A percentile compares a stretch with the other conserved stretches of the same genome.
Evolutionary conservation across 2,888 invertebrate species (phyloP).

Genomic region (Fragum whitleyi): DNA sequence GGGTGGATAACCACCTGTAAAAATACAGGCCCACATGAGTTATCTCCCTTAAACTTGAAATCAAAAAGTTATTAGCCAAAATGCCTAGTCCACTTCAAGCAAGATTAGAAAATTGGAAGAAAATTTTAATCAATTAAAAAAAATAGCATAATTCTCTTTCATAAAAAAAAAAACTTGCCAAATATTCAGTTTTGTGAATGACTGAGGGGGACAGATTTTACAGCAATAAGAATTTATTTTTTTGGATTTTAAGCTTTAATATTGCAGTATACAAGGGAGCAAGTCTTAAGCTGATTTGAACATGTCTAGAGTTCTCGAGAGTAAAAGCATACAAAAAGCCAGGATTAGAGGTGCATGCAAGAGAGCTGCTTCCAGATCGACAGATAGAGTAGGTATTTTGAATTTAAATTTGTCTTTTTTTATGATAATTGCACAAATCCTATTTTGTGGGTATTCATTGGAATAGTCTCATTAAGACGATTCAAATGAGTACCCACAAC

Average conservation of each 20-base stretch:
- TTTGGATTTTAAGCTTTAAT: too few relatives aligned
- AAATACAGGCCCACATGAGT: slow-evolving; percentile 40
- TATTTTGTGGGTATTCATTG: too few relatives aligned
- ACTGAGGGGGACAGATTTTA: slow-evolving; percentile 19
- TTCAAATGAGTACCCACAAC: too few relatives aligned
- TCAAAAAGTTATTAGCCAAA: neutral
- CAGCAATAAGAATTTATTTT: too few relatives aligned
- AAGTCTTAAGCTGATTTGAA: slow-evolving; percentile 12
- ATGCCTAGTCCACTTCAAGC: neutral
- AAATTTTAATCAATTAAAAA: too few relatives aligned
- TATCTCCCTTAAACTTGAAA: neutral
- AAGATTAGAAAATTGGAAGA: neutral
- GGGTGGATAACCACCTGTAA: slow-evolving; percentile 81
- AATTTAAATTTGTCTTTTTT: too few relatives aligned
- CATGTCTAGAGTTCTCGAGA: neutral
- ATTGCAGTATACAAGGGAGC: neutral
- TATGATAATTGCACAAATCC: too few relatives aligned
- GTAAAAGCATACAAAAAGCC: neutral
- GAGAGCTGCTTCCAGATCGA: too few relatives aligned
- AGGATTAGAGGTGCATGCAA: neutral
- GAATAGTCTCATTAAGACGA: too few relatives aligned
- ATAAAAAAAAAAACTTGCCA: too few relatives aligned
- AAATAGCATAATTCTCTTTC: too few relatives aligned
- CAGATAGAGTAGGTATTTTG: too few relatives aligned
- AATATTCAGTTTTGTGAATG: slow-evolving; percentile 5